Conservation (phyloP, 2,888 invertebrate genomes). For the Diarsia mendica region DNA sequence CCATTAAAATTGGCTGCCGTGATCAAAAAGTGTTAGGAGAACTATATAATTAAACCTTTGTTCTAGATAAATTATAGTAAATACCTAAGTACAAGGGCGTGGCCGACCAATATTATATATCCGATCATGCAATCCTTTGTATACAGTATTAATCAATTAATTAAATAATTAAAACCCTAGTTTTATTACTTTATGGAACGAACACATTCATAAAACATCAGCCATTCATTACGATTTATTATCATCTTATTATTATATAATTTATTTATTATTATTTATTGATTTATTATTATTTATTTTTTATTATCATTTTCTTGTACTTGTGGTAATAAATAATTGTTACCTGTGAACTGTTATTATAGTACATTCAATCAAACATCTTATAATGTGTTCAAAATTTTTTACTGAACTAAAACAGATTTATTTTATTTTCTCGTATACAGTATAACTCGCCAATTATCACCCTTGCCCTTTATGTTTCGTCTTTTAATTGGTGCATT, state of each 20-base stretch:
- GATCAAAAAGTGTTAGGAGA: no score
- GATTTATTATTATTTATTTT: no score
- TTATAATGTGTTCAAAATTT: not conserved
- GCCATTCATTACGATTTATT: not conserved
- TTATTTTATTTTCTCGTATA: not conserved
- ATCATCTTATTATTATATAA: no score
- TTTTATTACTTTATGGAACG: constrained; percentile 1
- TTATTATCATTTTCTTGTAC: no score
- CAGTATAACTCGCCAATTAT: not conserved
- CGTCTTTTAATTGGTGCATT: not conserved
- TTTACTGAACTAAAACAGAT: not conserved
- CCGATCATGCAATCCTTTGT: constrained; percentile 44
- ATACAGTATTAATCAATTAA: constrained; percentile 2
- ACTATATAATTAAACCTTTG: not conserved
- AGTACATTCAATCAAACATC: not conserved
- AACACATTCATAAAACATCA: constrained; percentile 6
- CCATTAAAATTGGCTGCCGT: no score
- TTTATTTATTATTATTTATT: no score
- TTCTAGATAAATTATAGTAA: not conserved
- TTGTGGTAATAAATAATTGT: not conserved
- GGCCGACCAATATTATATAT: not conserved
- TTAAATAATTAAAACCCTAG: not conserved
- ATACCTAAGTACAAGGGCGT: constrained; percentile 20
- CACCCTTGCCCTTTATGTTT: not conserved
- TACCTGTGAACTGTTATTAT: not conserved